phyloP scores from a whole-genome alignment of 2,888 invertebrate genomes.

The Drosophila multiciliata region DNA sequence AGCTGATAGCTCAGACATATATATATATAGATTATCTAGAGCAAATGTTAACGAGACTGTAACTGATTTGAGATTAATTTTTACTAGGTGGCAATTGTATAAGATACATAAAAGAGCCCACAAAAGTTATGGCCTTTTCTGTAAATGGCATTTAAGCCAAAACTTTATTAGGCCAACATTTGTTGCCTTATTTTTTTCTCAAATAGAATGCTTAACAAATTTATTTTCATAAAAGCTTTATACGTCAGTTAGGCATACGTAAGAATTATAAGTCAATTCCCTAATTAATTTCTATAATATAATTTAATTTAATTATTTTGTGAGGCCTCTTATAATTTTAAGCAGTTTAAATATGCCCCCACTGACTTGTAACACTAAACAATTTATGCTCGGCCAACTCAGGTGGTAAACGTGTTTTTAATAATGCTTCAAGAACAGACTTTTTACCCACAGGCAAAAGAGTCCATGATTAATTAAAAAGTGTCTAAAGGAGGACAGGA shows the following conservation, averaged over 20 bases:
- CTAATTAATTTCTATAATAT: neutral
- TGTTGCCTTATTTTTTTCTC: neutral
- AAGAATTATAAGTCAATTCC: neutral
- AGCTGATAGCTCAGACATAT: constrained; percentile 10
- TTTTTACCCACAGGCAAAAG: constrained; percentile 46
- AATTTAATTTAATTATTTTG: neutral
- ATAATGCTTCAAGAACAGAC: constrained; percentile 69
- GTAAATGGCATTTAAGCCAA: neutral
- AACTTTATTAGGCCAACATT: neutral
- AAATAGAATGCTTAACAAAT: neutral
- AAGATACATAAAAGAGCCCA: neutral
- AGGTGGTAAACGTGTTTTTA: constrained; percentile 64
- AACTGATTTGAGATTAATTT: constrained; percentile 5
- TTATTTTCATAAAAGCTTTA: neutral
- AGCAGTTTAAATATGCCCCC: constrained; percentile 1
- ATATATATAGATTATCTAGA: neutral
- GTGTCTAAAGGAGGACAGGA: constrained; percentile 21
- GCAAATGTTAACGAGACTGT: constrained; percentile 35
- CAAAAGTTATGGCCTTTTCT: neutral
- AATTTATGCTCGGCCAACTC: constrained; percentile 53
- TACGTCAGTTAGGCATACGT: neutral
- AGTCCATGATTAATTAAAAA: constrained; percentile 69
- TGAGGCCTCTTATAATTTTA: neutral
- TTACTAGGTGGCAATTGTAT: neutral
- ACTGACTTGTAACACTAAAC: constrained; percentile 19